Base-by-base conservation (phyloP, 2,888 invertebrate genomes). In the Cremastobaeus sp. region DNA sequence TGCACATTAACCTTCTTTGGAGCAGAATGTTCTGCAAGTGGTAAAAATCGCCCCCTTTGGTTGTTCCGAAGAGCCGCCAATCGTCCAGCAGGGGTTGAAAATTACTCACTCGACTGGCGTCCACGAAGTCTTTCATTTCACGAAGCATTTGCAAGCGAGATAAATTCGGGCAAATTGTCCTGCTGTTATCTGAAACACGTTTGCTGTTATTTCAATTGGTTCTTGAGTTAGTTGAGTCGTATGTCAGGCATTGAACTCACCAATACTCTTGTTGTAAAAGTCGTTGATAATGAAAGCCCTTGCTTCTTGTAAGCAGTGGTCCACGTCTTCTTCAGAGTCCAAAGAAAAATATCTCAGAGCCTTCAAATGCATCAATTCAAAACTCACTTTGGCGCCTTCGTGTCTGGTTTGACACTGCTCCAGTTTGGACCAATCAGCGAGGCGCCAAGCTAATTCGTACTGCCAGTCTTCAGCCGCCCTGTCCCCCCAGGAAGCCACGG, bases 81-180 rank as follows among this genome's bases (percentile, higher is more conserved):
- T 90, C 90, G 1, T n/a, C n/a, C n/a, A n/a, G n/a, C n/a, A n/a
- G n/a, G n/a, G n/a, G n/a, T n/a, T n/a, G n/a, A n/a, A n/a, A n/a
- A n/a, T n/a, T n/a, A n/a, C n/a, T n/a, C n/a, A n/a, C n/a, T n/a
- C n/a, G n/a, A n/a, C n/a, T n/a, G n/a, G n/a, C n/a, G n/a, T n/a
- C n/a, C n/a, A n/a, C n/a, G n/a, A n/a, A n/a, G n/a, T 94, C 92
- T 85, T 95, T 93, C 20, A 94, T 89, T 81, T 95, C 93, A 54
- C 91, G 90, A 5, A 95, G 88, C 78, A 92, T 86, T 82, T 93
- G 93, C 34, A 96, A 88, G 83, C 92, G 91, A 89, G 50, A 95
- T 87, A 72, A 92, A 90, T 92, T 92, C 81, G 76, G 74, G 62
- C 95, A 95, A 8, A 95, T 89, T 80, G 91, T 93, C 81, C 93